Base-by-base conservation (phyloP, 2,888 invertebrate species). In the Protodeltote pygarga region DNA sequence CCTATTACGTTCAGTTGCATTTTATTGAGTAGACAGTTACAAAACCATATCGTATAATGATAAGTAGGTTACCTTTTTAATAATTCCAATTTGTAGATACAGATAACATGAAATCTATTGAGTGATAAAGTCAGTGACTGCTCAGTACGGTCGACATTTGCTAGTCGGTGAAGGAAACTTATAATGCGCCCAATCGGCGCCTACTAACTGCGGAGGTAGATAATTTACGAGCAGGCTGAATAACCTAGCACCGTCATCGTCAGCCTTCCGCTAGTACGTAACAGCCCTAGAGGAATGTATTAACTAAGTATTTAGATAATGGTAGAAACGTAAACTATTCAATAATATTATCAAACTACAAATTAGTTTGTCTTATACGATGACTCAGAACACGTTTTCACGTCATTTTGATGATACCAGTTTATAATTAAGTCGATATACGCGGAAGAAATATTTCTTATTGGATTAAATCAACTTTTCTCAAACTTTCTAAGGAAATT, bases 151-250 rank as follows among this genome's bases (percentile, higher is more conserved):
- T 60, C 34, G 48, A 53, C 59, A 59, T 61, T 63, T 46, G 46
- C 65, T 54, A 51, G 57, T 53, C 62, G 45, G 42, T 21, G 51
- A 71, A 77, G 75, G 70, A 79, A 79, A 78, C 73, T 62, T 72
- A 75, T 77, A 83, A 81, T 83, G 79, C 87, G 85, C 81, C 85
- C 85, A 88, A 87, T 87, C 79, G 88, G 85, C 87, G 89, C 89
- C 87, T 81, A 68, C 83, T 90, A 86, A 89, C 89, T 88, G 89
- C 85, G 80, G 79, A 83, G 85, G 83, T 69, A 67, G 82, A 77
- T 87, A 83, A 89, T 88, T 88, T 89, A 88, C 80, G 84, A 82
- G 75, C 79, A 75, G 68, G 71, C 79, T 78, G 77, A 79, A 81
- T 81, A 81, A 70, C 78, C 75, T 73, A 77, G 75, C 67, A 49